Conservation (phyloP, 2,888 invertebrate species). For the Xylota segnis region DNA sequence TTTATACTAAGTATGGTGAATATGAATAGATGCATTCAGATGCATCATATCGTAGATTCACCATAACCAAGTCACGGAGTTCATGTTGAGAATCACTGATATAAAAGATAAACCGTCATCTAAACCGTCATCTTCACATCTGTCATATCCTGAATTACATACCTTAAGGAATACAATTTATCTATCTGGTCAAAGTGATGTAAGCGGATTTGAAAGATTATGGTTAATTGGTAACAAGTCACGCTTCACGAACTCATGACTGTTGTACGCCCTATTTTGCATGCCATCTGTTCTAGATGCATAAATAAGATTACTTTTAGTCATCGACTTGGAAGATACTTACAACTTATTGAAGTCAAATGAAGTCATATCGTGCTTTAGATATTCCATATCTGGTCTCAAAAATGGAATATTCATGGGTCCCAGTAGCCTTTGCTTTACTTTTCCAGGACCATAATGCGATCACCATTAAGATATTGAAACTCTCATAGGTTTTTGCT, state of each 20-base stretch:
- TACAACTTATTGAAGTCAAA: background rate
- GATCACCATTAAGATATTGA: no score
- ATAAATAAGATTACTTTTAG: conserved; percentile 20
- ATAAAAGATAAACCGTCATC: background rate
- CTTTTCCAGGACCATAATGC: no score
- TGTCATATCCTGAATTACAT: background rate
- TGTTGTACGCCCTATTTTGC: conserved; percentile 9
- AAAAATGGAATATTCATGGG: no score
- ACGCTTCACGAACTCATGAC: conserved; percentile 17
- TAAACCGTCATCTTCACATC: no score
- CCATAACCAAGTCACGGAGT: background rate
- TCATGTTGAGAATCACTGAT: background rate
- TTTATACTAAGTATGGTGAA: no score
- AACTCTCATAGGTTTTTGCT: no score
- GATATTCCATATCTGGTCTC: background rate
- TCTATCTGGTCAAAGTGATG: background rate
- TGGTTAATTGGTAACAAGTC: background rate
- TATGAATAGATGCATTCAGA: no score
- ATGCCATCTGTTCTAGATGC: conserved; percentile 30
- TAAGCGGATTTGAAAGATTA: background rate
- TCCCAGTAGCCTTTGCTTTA: no score
- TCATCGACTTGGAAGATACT: background rate
- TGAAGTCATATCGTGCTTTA: background rate
- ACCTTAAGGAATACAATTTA: background rate
- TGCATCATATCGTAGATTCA: background rate